phyloP scores from a whole-genome alignment of 2,797 vertebrate species.

The Iguana delicatissima region DNA sequence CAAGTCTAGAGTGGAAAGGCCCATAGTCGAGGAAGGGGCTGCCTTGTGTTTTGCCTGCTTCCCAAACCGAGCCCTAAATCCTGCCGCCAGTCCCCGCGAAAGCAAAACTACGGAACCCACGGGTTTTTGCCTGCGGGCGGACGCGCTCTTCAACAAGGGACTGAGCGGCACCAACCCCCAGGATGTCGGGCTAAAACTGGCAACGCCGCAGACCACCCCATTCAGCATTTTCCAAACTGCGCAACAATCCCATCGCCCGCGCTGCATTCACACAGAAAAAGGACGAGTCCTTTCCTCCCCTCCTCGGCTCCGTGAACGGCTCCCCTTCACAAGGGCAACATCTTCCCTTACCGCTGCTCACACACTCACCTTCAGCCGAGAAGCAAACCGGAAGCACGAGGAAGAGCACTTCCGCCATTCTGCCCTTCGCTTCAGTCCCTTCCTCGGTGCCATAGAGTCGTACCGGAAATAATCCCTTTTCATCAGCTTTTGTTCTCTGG shows the following conservation, averaged over 20 bases:
- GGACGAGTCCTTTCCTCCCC: no score
- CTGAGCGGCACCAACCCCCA: no score
- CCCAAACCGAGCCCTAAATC: no score
- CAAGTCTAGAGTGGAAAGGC: no score
- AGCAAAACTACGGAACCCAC: no score
- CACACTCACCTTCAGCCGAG: neutral
- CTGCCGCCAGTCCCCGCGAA: no score
- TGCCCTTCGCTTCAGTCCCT: neutral
- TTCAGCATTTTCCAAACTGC: neutral
- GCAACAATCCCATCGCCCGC: neutral
- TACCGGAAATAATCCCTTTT: neutral
- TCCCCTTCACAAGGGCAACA: no score
- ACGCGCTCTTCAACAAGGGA: no score
- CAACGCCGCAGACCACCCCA: neutral
- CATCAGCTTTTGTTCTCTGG: no score
- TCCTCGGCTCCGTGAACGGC: neutral
- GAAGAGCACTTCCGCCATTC: neutral
- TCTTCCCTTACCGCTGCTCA: no score
- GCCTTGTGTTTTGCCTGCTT: neutral
- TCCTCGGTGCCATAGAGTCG: conserved; percentile 19
- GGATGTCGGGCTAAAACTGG: no score
- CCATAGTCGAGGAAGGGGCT: neutral
- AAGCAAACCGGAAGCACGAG: conserved; percentile 18
- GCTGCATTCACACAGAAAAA: fast-evolving
- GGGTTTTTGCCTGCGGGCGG: no score